Conservation (phyloP, 2,888 invertebrate species). For the Siphonodentalium dalli region DNA sequence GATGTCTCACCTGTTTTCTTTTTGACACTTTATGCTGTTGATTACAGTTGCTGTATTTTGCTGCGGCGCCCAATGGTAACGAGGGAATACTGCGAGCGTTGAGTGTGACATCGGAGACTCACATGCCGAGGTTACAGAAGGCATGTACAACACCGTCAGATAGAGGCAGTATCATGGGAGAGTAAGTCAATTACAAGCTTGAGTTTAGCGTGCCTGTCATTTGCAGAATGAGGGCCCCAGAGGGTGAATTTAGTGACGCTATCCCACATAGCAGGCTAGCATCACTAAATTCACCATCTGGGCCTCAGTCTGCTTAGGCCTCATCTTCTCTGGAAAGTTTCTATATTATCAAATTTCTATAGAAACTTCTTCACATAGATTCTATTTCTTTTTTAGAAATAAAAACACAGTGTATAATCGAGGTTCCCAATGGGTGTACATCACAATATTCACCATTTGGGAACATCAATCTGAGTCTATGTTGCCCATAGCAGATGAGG, state of each 20-base stretch:
- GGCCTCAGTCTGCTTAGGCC: too few species aligned
- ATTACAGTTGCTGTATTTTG: slow-evolving; percentile 60
- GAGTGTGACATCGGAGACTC: slow-evolving; percentile 56
- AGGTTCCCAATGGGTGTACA: too few species aligned
- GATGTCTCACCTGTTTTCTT: not conserved
- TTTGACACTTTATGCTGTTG: slow-evolving; percentile 6
- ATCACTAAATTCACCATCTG: too few species aligned
- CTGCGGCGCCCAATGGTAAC: slow-evolving; percentile 50
- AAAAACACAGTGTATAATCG: too few species aligned
- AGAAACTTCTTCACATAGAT: not conserved
- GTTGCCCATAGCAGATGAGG: too few species aligned
- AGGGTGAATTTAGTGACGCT: too few species aligned
- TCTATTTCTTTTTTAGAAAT: slow-evolving; percentile 1
- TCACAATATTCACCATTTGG: too few species aligned
- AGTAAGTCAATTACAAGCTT: slow-evolving; percentile 4
- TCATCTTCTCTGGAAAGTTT: too few species aligned
- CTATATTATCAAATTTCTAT: not conserved
- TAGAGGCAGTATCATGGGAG: slow-evolving; percentile 21
- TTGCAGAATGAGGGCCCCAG: not conserved
- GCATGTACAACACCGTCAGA: slow-evolving; percentile 23
- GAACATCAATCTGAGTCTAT: too few species aligned
- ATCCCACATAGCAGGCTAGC: too few species aligned
- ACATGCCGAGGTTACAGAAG: slow-evolving; percentile 55
- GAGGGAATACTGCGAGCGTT: slow-evolving; percentile 63
- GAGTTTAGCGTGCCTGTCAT: not conserved